phyloP scores from a whole-genome alignment of 2,113 vertebrate species.

The Bostrychus sinensis region DNA sequence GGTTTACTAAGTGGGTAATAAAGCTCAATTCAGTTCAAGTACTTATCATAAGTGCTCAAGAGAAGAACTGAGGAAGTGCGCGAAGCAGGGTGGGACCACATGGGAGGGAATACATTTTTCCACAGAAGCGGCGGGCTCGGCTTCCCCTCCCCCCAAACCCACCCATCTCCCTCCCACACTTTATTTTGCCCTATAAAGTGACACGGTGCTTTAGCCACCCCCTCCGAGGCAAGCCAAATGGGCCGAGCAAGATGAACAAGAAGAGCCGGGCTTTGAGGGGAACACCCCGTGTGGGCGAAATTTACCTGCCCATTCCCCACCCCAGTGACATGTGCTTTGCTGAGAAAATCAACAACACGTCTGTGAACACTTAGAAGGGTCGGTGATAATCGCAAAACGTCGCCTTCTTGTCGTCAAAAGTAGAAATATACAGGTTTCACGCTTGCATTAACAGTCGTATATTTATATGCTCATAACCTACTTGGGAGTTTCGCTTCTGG shows the following conservation, averaged over 20 bases:
- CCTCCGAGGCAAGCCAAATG: slow-evolving; percentile 78
- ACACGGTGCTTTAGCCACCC: slow-evolving; percentile 74
- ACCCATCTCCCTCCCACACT: slow-evolving; percentile 79
- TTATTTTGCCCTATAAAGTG: slow-evolving; percentile 77
- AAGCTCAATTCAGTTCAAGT: too few species aligned
- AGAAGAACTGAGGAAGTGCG: slow-evolving; percentile 20
- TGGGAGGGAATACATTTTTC: slow-evolving; percentile 76
- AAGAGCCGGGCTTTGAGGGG: slow-evolving; percentile 70
- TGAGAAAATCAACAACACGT: slow-evolving; percentile 70
- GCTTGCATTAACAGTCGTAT: neutral
- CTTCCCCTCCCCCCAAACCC: slow-evolving; percentile 77
- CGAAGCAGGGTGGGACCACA: slow-evolving; percentile 56
- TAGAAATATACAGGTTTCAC: neutral
- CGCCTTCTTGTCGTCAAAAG: neutral
- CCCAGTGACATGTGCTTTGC: slow-evolving; percentile 77
- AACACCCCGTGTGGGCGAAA: slow-evolving; percentile 80
- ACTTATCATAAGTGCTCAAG: neutral
- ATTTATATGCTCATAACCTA: slow-evolving; percentile 44
- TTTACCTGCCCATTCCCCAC: slow-evolving; percentile 78
- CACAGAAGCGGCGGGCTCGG: slow-evolving; percentile 67
- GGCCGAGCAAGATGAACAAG: slow-evolving; percentile 69
- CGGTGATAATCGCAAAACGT: neutral
- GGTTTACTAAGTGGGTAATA: too few species aligned
- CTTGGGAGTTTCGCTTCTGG: slow-evolving; percentile 80
- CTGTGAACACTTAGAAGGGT: neutral